These are phyloP conservation scores for Pegea sp. DNA, from an alignment of 23 tunicate species.

Conservation along the genomic window DNA sequence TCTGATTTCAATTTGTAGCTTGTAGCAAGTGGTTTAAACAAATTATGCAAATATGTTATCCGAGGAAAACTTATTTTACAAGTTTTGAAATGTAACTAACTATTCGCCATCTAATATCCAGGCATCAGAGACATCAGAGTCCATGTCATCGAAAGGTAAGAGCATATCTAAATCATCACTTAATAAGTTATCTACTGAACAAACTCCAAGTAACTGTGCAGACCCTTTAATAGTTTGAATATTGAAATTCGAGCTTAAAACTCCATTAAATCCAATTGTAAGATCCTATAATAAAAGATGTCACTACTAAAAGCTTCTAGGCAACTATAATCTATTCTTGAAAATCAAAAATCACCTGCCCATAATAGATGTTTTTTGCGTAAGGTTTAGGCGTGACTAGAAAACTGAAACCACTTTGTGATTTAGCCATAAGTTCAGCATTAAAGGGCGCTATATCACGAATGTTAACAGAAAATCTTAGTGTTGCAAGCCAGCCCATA, in stretches of 20 bases:
- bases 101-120: conserved; percentile 14
- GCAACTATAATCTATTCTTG: neutral
- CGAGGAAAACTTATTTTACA: no score
- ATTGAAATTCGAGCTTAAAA: neutral
- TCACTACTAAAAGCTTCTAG: neutral
- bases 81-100: no score
- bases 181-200: neutral
- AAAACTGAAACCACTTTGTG: neutral
- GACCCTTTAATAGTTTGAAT: neutral
- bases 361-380: neutral
- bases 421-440: neutral
- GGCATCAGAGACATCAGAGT: conserved; percentile 6
- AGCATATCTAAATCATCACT: conserved; percentile 2
- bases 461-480: conserved; percentile 14
- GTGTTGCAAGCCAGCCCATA: conserved; percentile 31
- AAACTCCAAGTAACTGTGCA: conserved; percentile 13
- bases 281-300: conserved; percentile 10
- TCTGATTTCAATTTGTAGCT: no score
- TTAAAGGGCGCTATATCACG: neutral
- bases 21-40: no score
- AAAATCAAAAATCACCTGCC: neutral
- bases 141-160: conserved; percentile 16
- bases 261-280: conserved; percentile 21
- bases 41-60: no score
- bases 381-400: neutral